Evolutionary conservation across 2,797 vertebrate species (phyloP), one percentile per base, ranked within the genome.

Genomic region (Micrastur ruficollis): DNA sequence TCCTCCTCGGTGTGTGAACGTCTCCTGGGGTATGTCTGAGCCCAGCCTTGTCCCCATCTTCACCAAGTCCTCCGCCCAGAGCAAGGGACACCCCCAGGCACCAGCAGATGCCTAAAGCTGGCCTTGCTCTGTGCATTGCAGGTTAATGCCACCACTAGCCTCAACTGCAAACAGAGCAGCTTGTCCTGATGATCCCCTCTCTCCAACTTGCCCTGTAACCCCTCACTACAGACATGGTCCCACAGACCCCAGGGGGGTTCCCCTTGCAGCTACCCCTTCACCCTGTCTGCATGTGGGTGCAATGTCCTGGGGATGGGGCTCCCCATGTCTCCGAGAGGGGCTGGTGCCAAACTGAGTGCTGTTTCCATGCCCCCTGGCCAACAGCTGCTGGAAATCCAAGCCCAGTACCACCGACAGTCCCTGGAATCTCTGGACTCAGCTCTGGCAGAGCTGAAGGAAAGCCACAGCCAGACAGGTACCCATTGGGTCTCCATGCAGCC

Each of bases 351-450:
- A 62, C 49, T 74, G 63, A 88, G 26, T 2, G 10, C 40, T 59
- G 22, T 95, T 63, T 80, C 19, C n/a, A 11, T 86, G 32, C 95
- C 14, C 10, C 38, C 61, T 92, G 25, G 78, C 55, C 5, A 82
- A 27, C 97, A 99, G 99, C 98, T 99, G 65, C 96, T 99, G 58
- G 99, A 99, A 96, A 98, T 99, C 52, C 99, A 99, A 84, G 99
- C 99, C 7, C 99, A 99, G 46, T 99, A 99, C 96, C 99, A 99
- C 95, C 99, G 98, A 85, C 96, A 97, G 46, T 99, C 99, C 2
- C 98, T 99, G 40, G 98, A 97, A 73, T 99, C 99, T 1, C 97
- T 99, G 94, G 98, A 99, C 70, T 97, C 96, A 2, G 98, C 98
- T 86, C 98, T 99, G 91, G 98, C 92, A 0, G 99, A 99, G 93